Base-by-base conservation (phyloP, 2,797 vertebrate species). In the Dallia pectoralis region DNA sequence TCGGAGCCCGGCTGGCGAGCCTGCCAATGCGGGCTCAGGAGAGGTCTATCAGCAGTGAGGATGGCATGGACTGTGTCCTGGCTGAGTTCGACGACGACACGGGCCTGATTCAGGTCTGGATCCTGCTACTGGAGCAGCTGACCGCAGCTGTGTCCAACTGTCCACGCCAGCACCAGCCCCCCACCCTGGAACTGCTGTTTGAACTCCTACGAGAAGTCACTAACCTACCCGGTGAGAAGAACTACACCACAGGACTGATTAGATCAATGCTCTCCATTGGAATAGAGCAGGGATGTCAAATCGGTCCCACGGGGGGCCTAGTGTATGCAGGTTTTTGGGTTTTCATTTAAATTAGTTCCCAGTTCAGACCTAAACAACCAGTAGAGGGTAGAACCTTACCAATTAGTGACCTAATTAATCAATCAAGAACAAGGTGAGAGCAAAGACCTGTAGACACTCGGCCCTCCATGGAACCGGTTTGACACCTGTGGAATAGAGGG, bases 41-140 rank as follows among this genome's bases (percentile, higher is more conserved):
- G 0, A 93, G 91, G 74, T 97, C 96, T 0, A 86, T 94, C 11
- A 96, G 94, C 91, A 96, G 96, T 1, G 97, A 98, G 81, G 96
- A 98, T 4, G 95, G 96, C 0, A 87, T 95, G n/a, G 97, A 98
- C 87, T 93, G 95, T 0, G 85, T 98, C 75, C 93, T 98, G 61
- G 95, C 95, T 1, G 97, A 99, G 90, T 96, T 97, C 53, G 97
- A 99, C 30, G 97, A 99, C 0, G 95, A 96, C 86, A 97, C 97
- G 8, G 97, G 97, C 78, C 92, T 99, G 84, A 98, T 99, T 86
- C 96, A 95, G 81, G 97, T 99, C 76, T 99, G 97, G 97, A 97
- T 97, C 82, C 88, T 96, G 84, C 85, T 99, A 0, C 77, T 99
- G 84, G 97, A 99, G 91, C 96, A 99, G 91, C 91, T 99, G 69